Base-by-base conservation (phyloP, 2,113 vertebrate genomes). In the Megaceryle maxima region DNA sequence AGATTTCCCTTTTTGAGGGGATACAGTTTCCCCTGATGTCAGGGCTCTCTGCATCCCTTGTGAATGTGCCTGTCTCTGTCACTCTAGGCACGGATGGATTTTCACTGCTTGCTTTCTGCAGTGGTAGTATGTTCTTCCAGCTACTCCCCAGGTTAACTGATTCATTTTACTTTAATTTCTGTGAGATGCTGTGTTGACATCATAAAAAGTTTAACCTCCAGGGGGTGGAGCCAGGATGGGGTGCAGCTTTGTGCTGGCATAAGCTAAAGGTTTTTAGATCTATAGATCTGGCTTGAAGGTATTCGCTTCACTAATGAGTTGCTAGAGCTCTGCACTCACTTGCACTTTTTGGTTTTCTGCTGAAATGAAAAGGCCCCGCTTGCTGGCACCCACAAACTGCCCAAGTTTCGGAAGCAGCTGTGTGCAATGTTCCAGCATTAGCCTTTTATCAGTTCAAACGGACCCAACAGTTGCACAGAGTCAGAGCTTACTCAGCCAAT, bases 401-500 rank as follows among this genome's bases (percentile, higher is more conserved):
- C 56, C 20, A 9, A 2, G 60, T 48, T 84, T 89, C 1, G 0
- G 63, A 93, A 68, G 74, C 18, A 51, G 8, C 60, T 37, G n/a
- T n/a, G 1, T 67, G n/a, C 11, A 3, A 0, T 62, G 50, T 66
- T 87, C 66, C 77, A 62, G 19, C 26, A 4, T 62, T 51, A 33
- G 68, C 44, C 25, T 93, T 84, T 84, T 46, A 33, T 94, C 70
- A 2, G 0, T 64, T 91, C 75, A 57, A 39, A 75, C 8, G 2
- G 8, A 11, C 76, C 3, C 8, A 76, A 10, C 48, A 43, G 83
- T 44, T 82, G 77, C 85, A 48, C 84, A 16, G 82, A 94, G 59
- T 80, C 85, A 80, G 79, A 73, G 72, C 94, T 92, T 88, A 85
- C 85, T 91, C 92, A 88, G 86, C 88, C 62, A 82, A 8, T 85